A percentile compares a stretch with the other conserved stretches of the same genome.
Conservation (phyloP, 2,888 invertebrate species). For the Euclidia mi region DNA sequence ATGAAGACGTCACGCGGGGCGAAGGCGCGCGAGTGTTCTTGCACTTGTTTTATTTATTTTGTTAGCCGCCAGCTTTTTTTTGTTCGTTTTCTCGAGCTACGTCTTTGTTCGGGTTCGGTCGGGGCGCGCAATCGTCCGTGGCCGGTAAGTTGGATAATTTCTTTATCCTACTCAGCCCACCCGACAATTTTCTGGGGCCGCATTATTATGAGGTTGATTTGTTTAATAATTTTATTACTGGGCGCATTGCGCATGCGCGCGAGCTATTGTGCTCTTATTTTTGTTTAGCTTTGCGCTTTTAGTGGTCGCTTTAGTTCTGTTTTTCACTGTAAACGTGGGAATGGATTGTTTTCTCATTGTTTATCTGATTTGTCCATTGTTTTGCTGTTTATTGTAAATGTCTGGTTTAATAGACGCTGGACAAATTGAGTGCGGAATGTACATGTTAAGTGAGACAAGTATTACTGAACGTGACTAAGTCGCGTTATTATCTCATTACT, state of each 20-base stretch:
- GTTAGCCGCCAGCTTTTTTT: slow-evolving; percentile 76
- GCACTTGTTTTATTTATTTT: slow-evolving; percentile 89
- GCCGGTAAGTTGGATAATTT: slow-evolving; percentile 87
- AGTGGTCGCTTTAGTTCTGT: slow-evolving; percentile 59
- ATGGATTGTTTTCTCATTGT: slow-evolving; percentile 63
- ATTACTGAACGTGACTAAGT: not conserved
- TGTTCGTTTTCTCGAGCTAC: slow-evolving; percentile 81
- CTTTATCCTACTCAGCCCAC: slow-evolving; percentile 85
- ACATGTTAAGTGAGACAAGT: slow-evolving; percentile 10
- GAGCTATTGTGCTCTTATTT: slow-evolving; percentile 71
- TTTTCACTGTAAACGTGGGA: slow-evolving; percentile 60
- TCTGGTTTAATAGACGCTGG: slow-evolving; percentile 44
- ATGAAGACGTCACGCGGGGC: slow-evolving; percentile 89
- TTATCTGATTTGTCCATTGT: slow-evolving; percentile 55
- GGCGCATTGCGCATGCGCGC: slow-evolving; percentile 72
- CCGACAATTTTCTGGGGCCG: slow-evolving; percentile 87
- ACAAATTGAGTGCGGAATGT: slow-evolving; percentile 33
- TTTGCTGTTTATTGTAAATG: slow-evolving; percentile 53
- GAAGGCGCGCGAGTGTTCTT: slow-evolving; percentile 88
- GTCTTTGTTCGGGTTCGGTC: slow-evolving; percentile 85
- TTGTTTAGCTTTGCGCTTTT: slow-evolving; percentile 70
- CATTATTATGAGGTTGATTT: slow-evolving; percentile 89
- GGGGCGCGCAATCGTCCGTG: slow-evolving; percentile 81
- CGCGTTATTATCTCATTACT: slow-evolving; percentile 4
- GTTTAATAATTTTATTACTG: slow-evolving; percentile 90